These are phyloP conservation scores for Porites lobata DNA, from an alignment of 92 coral and sea anemone species.

Conservation along the genomic window DNA sequence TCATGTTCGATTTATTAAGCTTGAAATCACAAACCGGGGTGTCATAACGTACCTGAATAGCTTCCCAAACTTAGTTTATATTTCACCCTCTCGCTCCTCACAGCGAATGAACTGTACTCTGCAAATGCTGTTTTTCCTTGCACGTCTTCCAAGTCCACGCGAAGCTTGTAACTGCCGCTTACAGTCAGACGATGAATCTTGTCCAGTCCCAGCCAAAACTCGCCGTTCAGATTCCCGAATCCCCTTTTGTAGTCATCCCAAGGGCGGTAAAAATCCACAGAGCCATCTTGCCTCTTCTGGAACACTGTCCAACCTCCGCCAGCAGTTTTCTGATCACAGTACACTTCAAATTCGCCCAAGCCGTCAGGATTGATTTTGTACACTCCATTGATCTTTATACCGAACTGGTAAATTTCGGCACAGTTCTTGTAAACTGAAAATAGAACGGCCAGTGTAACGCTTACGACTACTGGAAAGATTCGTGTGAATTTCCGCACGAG, in stretches of 20 bases:
- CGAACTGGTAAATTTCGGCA: too few species aligned
- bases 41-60: too few species aligned
- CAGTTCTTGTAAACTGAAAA: too few species aligned
- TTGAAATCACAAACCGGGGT: too few species aligned
- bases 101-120: conserved; percentile 40
- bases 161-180: background rate
- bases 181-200: conserved; percentile 38
- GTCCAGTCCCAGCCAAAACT: conserved; percentile 67
- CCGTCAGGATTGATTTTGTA: conserved; percentile 63
- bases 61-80: too few species aligned
- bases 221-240: conserved; percentile 55
- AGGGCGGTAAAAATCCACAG: conserved; percentile 20
- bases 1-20: too few species aligned
- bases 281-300: conserved; percentile 40
- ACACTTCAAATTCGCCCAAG: conserved; percentile 48
- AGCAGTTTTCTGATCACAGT: conserved; percentile 47
- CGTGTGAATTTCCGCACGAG: too few species aligned
- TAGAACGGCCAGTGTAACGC: too few species aligned
- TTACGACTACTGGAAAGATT: too few species aligned
- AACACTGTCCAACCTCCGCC: conserved; percentile 67
- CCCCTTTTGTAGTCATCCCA: conserved; percentile 51
- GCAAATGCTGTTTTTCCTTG: background rate
- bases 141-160: background rate
- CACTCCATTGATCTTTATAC: background rate
- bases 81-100: conserved; percentile 73